phyloP scores from a whole-genome alignment of 1,140 invertebrate species.

The Contarinia nasturtii region DNA sequence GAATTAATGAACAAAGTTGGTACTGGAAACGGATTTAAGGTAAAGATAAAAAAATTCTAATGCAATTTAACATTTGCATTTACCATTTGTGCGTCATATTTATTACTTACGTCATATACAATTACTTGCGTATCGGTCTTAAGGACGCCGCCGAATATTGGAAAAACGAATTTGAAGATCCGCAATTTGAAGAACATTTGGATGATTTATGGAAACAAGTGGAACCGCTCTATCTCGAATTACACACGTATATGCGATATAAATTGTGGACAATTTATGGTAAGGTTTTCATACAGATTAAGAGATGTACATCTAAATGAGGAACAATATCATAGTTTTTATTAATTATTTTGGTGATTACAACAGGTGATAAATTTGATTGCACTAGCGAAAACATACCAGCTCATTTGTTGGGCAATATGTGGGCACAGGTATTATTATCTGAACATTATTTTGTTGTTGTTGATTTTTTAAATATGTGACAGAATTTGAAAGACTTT shows the following conservation, averaged over 20 bases:
- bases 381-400: constrained; percentile 13
- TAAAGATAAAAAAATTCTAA: constrained; percentile 8
- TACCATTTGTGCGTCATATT: too few species aligned
- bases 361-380: background rate
- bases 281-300: background rate
- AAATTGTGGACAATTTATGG: constrained; percentile 31
- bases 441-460: too few species aligned
- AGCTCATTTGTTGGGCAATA: constrained; percentile 27
- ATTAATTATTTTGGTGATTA: background rate
- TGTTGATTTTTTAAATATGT: too few species aligned
- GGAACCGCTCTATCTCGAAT: constrained; percentile 35
- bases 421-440: constrained; percentile 85
- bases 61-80: too few species aligned
- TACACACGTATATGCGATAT: constrained; percentile 39
- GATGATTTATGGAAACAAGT: constrained; percentile 30
- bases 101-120: background rate
- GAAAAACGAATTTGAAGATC: constrained; percentile 36
- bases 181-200: constrained; percentile 24
- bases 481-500: too few species aligned
- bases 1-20: constrained; percentile 60
- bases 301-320: background rate
- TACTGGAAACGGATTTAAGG: constrained; percentile 47
- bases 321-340: background rate
- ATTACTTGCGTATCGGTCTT: background rate
- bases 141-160: constrained; percentile 21